phyloP scores from a whole-genome alignment of 2,797 vertebrate species.

The Carapus acus region DNA sequence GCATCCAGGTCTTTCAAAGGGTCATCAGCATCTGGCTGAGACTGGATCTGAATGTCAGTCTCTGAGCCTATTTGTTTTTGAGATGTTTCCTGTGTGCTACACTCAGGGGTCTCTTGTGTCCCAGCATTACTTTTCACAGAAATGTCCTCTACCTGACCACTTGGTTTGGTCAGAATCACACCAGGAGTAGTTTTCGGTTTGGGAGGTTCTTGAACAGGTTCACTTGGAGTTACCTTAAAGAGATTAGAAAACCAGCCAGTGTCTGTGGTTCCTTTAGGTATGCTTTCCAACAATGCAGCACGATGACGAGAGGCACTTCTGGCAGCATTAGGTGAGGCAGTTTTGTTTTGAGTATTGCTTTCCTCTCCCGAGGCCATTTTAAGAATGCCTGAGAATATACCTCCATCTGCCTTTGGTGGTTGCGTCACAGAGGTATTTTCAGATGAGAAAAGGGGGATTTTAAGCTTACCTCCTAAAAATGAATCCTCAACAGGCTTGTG shows the following conservation, averaged over 20 bases:
- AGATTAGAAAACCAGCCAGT: constrained; percentile 80
- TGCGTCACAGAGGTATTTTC: constrained; percentile 62
- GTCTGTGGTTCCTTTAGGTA: constrained; percentile 70
- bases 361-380: constrained; percentile 72
- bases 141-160: constrained; percentile 40
- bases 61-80: constrained; percentile 24
- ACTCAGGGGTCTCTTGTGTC: constrained; percentile 5
- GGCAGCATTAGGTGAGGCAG: constrained; percentile 30
- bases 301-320: constrained; percentile 58
- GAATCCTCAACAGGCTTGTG: constrained; percentile 63
- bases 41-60: constrained; percentile 23
- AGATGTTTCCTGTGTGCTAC: constrained; percentile 24
- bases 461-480: constrained; percentile 76
- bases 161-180: constrained; percentile 54
- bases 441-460: constrained; percentile 80
- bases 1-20: constrained; percentile 31
- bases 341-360: constrained; percentile 28
- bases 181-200: constrained; percentile 49
- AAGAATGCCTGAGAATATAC: constrained; percentile 71
- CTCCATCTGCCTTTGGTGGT: constrained; percentile 62
- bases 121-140: constrained; percentile 32
- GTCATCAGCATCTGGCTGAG: constrained; percentile 16
- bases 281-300: constrained; percentile 64
- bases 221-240: constrained; percentile 66
- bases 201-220: constrained; percentile 48